Evolutionary conservation across 2,113 vertebrate genomes (phyloP).

Genomic region (Phalacrocorax pelagicus): DNA sequence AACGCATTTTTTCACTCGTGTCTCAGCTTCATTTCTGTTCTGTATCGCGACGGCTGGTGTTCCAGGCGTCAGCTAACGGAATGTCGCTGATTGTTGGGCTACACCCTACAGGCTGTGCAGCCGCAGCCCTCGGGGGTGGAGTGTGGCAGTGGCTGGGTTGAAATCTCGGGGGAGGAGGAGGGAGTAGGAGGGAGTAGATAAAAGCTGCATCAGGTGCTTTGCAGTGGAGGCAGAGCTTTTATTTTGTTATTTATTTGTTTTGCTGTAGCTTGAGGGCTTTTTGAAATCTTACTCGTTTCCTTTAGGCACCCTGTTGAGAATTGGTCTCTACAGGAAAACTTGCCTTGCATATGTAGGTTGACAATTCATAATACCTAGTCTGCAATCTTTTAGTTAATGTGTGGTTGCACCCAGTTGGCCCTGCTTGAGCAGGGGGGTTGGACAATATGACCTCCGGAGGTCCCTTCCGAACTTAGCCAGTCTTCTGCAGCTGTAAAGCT

Average conservation of each 20-base stretch:
- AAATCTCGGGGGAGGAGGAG: not conserved
- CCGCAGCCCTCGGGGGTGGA: rapidly evolving
- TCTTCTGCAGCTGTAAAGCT: not conserved
- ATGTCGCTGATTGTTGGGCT: not conserved
- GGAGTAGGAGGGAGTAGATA: not conserved
- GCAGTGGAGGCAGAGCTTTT: not conserved
- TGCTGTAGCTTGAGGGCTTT: not conserved
- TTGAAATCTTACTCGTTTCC: not conserved
- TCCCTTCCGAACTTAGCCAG: not conserved
- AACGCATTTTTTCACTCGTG: rapidly evolving
- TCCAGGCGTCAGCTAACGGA: not conserved
- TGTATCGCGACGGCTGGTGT: rapidly evolving
- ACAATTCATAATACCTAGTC: rapidly evolving
- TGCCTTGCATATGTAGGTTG: not conserved
- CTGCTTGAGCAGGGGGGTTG: not conserved
- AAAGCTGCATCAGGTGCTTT: not conserved
- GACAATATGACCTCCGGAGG: not conserved
- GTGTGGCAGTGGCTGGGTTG: not conserved
- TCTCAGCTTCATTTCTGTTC: rapidly evolving
- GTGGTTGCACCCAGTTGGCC: not conserved
- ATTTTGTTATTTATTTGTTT: not conserved
- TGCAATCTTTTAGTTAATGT: not conserved
- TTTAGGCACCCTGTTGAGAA: not conserved
- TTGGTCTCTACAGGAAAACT: not conserved
- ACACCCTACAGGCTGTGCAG: not conserved